Conservation (phyloP, 2,797 vertebrate species). For the Chelon labrosus region DNA sequence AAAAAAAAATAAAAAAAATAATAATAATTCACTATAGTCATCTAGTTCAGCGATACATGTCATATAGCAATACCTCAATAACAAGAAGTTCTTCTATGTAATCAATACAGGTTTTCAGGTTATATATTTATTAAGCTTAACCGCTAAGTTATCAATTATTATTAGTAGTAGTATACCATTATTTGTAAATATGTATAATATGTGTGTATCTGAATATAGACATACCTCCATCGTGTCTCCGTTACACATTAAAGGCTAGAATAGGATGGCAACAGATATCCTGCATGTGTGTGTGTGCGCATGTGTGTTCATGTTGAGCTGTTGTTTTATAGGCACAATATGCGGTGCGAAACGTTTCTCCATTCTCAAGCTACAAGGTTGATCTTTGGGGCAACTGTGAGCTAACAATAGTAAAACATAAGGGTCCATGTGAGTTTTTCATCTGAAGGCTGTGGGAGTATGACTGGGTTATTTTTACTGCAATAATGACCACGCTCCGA, state of each 20-base stretch:
- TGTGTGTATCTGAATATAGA: constrained; percentile 80
- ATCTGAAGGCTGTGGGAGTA: constrained; percentile 39
- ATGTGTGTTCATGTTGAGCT: constrained; percentile 39
- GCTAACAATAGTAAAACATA: constrained; percentile 35
- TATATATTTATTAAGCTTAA: constrained; percentile 90
- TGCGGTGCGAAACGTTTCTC: constrained; percentile 55
- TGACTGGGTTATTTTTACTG: constrained; percentile 2
- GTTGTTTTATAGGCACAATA: constrained; percentile 77
- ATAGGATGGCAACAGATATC: constrained; percentile 73
- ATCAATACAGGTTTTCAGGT: constrained; percentile 87
- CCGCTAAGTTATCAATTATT: constrained; percentile 89
- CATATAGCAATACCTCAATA: constrained; percentile 88
- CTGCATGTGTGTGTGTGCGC: constrained; percentile 41
- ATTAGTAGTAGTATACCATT: constrained; percentile 87
- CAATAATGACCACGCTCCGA: constrained; percentile 51
- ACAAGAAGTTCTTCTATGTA: constrained; percentile 87
- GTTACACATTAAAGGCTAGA: constrained; percentile 76
- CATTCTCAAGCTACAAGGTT: constrained; percentile 48
- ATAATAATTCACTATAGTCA: constrained; percentile 79
- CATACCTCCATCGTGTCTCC: constrained; percentile 70
- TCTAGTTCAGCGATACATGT: constrained; percentile 88
- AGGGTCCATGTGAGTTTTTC: constrained; percentile 37
- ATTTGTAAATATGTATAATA: constrained; percentile 85
- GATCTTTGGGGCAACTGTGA: constrained; percentile 22
- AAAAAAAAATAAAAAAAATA: constrained; percentile 29